phyloP scores from a whole-genome alignment of 1,140 invertebrate species.

The Drosophila eugracilis region DNA sequence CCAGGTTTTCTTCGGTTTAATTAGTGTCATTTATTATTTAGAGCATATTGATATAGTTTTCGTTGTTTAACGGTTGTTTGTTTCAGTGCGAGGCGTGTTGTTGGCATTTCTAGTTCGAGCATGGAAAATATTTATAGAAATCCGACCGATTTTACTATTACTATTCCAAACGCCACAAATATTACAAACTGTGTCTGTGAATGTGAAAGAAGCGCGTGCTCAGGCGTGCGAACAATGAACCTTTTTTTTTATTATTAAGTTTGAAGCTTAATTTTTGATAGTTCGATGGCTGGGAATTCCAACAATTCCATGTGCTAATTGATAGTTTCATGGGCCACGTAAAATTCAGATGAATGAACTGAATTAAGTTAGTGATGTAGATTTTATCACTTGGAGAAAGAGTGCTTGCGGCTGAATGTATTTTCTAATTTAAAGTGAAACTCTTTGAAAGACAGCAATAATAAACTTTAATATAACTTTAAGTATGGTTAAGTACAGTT shows the following conservation, averaged over 20 bases:
- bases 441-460: too few relatives aligned
- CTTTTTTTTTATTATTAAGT: slow-evolving; percentile 26
- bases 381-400: background rate
- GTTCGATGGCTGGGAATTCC: slow-evolving; percentile 53
- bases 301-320: slow-evolving; percentile 64
- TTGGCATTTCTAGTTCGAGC: slow-evolving; percentile 62
- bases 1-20: slow-evolving; percentile 79
- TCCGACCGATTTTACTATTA: slow-evolving; percentile 34
- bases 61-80: slow-evolving; percentile 81
- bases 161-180: slow-evolving; percentile 5
- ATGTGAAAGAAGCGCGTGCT: slow-evolving; percentile 27
- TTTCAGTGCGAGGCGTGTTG: slow-evolving; percentile 57
- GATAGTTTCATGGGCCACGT: slow-evolving; percentile 38
- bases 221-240: slow-evolving; percentile 48
- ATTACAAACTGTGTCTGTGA: slow-evolving; percentile 46
- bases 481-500: too few relatives aligned
- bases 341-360: slow-evolving; percentile 44
- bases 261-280: slow-evolving; percentile 34
- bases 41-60: slow-evolving; percentile 84
- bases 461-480: too few relatives aligned
- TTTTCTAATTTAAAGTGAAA: too few relatives aligned
- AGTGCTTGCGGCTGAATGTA: too few relatives aligned
- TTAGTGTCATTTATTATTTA: slow-evolving; percentile 85
- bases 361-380: background rate
- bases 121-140: slow-evolving; percentile 76